Evolutionary conservation across 2,797 vertebrate species (phyloP).

Genomic region (Esox lucius): DNA sequence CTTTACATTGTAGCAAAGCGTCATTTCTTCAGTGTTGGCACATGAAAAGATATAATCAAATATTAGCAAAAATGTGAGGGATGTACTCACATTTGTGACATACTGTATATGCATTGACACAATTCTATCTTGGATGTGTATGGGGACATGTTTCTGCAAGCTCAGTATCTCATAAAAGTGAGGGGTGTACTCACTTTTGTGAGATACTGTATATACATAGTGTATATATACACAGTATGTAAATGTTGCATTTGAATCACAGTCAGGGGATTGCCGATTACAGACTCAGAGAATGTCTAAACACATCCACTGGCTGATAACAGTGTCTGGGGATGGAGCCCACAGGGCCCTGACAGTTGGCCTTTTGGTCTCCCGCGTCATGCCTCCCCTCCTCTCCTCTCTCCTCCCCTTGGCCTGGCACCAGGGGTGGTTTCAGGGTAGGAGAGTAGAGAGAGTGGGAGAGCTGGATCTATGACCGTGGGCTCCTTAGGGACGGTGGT

Average conservation of each 20-base stretch:
- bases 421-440: neutral
- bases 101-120: too few relatives aligned
- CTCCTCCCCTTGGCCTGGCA: neutral
- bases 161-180: too few relatives aligned
- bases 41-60: too few relatives aligned
- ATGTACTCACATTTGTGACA: too few relatives aligned
- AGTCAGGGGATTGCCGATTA: neutral
- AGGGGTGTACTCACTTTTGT: too few relatives aligned
- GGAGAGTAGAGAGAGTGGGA: neutral
- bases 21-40: too few relatives aligned
- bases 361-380: neutral
- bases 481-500: neutral
- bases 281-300: neutral
- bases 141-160: too few relatives aligned
- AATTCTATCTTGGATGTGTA: too few relatives aligned
- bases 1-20: too few relatives aligned
- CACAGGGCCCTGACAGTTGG: neutral
- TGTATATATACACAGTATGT: too few relatives aligned
- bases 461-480: neutral
- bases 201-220: too few relatives aligned
- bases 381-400: neutral
- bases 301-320: constrained; percentile 1
- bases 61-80: too few relatives aligned
- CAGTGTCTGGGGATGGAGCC: neutral
- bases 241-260: neutral